phyloP scores from a whole-genome alignment of 2,888 invertebrate genomes.

The Cheilosia grossa region DNA sequence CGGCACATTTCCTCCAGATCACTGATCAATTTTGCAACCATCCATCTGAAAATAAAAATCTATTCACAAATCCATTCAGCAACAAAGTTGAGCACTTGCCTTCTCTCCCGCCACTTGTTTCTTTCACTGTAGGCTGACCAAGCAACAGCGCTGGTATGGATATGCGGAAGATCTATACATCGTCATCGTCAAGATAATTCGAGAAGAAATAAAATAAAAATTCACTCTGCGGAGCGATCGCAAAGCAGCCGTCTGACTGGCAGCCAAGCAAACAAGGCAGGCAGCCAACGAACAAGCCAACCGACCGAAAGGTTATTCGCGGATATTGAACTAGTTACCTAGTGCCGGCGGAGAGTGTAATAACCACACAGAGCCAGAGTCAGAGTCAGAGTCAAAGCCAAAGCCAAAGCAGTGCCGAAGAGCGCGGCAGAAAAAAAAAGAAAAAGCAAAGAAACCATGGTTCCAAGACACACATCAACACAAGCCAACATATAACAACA shows the following conservation, averaged over 20 bases:
- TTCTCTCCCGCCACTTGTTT: slow-evolving; percentile 6
- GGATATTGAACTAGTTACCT: slow-evolving; percentile 83
- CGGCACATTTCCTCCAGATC: slow-evolving; percentile 13
- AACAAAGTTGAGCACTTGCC: slow-evolving; percentile 30
- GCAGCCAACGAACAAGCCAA: slow-evolving; percentile 56
- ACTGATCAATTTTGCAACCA: slow-evolving; percentile 44
- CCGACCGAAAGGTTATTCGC: slow-evolving; percentile 79
- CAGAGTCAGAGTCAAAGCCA: slow-evolving; percentile 17
- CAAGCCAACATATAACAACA: slow-evolving; percentile 57
- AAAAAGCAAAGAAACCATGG: slow-evolving; percentile 41
- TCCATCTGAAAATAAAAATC: slow-evolving; percentile 8
- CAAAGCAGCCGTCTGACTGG: slow-evolving; percentile 55
- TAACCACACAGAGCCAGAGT: slow-evolving; percentile 62
- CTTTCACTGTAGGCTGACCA: slow-evolving; percentile 6
- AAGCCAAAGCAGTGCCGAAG: slow-evolving; percentile 30
- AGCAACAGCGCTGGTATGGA: slow-evolving; percentile 28
- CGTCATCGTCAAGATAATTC: slow-evolving; percentile 49
- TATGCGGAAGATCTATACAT: slow-evolving; percentile 69
- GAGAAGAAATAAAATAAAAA: slow-evolving; percentile 35
- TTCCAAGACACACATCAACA: slow-evolving; percentile 66
- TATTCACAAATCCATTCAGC: slow-evolving; percentile 30
- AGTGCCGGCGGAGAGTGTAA: slow-evolving; percentile 78
- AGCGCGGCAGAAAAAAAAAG: slow-evolving; percentile 39
- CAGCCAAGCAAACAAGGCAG: slow-evolving; percentile 56
- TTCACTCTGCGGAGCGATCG: slow-evolving; percentile 36